A percentile compares a stretch with the other conserved stretches of the same genome.
Conservation (phyloP, 2,888 invertebrate genomes). For the Chorisops tibialis region DNA sequence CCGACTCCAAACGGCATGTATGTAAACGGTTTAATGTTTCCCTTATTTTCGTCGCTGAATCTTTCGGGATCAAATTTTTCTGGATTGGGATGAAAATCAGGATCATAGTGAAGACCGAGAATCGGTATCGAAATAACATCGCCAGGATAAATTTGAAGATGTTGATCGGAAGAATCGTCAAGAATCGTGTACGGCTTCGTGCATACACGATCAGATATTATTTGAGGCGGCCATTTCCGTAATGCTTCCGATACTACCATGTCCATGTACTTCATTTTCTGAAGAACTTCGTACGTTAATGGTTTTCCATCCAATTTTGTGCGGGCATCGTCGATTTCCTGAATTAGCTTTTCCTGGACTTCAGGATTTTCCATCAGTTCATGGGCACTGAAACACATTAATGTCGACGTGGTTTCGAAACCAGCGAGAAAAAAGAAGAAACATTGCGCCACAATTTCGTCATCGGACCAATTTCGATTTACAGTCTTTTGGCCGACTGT, state of each 20-base stretch:
- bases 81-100: too few relatives aligned
- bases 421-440: constrained; percentile 59
- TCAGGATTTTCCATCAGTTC: constrained; percentile 61
- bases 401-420: too few relatives aligned
- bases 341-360: constrained; percentile 55
- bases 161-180: constrained; percentile 39
- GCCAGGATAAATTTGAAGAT: constrained; percentile 44
- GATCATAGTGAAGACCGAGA: constrained; percentile 54
- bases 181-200: too few relatives aligned
- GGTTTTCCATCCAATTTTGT: too few relatives aligned
- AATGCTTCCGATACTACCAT: constrained; percentile 56
- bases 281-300: too few relatives aligned
- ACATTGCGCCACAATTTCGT: constrained; percentile 13
- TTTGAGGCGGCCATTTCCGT: constrained; percentile 56
- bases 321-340: too few relatives aligned
- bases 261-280: too few relatives aligned
- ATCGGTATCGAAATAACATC: constrained; percentile 47
- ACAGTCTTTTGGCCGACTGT: constrained; percentile 39
- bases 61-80: too few relatives aligned
- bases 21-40: too few relatives aligned
- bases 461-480: constrained; percentile 50
- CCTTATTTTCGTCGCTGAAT: too few relatives aligned
- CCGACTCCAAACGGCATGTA: too few relatives aligned
- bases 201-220: constrained; percentile 55
- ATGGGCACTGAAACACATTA: constrained; percentile 56